Base-by-base conservation (phyloP, 2,888 invertebrate species). In the Scrobipalpa costella region DNA sequence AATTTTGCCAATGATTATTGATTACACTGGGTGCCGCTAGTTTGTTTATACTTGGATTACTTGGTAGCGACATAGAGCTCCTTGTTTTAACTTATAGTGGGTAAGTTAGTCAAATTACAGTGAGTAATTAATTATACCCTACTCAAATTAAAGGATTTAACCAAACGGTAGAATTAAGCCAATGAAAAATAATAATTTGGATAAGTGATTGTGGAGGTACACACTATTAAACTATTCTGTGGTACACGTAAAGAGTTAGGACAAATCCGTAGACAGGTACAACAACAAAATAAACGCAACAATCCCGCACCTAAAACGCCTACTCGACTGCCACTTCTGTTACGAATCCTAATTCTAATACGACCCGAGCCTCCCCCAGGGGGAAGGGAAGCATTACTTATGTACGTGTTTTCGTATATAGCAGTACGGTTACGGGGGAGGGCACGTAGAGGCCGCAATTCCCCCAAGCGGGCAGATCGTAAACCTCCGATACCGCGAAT, bases 401-500 rank as follows among this genome's bases (percentile, higher is more conserved):
- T 87, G 81, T 88, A 86, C 78, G 76, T 72, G 72, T 75, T 77
- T 74, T 71, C 72, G 61, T 76, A 80, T 73, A 78, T 79, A 81
- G 71, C 68, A 72, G 76, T 77, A 81, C 76, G 79, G 63, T 68
- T 77, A 80, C 78, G 79, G 79, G 80, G 84, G 86, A 84, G 85
- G 81, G 84, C 81, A 83, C 83, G 83, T 81, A 82, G 76, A 82
- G 83, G 82, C 88, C 88, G 79, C 87, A 88, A 88, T 88, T 88
- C 88, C 88, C 89, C 88, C 84, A 81, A 86, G 87, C 86, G 85
- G 85, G 83, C 80, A 83, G 88, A 87, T 89, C 87, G 86, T 88
- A 89, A 89, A 87, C 86, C 87, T 87, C 79, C 84, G 88, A 88
- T 88, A 89, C 87, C 87, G 75, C 87, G 88, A 86, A 89, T 89